phyloP scores from a whole-genome alignment of 2,113 vertebrate species.

The Periophthalmodon schlosseri region DNA sequence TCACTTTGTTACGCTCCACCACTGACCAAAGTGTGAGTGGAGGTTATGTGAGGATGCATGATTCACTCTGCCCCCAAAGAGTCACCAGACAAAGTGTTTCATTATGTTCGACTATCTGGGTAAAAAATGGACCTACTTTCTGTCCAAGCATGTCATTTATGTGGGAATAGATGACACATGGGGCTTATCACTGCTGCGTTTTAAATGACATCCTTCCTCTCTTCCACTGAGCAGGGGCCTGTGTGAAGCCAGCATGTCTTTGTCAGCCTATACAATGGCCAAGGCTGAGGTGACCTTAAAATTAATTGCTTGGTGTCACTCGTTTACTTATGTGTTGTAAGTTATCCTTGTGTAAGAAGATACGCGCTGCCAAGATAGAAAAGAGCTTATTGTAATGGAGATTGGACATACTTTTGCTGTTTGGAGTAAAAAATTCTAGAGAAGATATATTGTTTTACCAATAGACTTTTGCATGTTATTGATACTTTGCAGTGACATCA shows the following conservation, averaged over 20 bases:
- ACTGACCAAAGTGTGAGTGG: too few relatives aligned
- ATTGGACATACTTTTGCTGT: neutral
- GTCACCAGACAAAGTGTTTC: neutral
- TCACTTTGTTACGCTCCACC: too few relatives aligned
- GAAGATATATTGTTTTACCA: neutral
- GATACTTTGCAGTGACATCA: too few relatives aligned
- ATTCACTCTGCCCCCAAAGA: too few relatives aligned
- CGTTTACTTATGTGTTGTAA: neutral
- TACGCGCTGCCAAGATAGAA: neutral
- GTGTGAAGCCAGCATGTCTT: slow-evolving; percentile 18
- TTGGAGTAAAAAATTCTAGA: neutral
- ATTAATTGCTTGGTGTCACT: slow-evolving; percentile 30
- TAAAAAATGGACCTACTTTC: neutral
- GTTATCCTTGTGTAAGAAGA: neutral
- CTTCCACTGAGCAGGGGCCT: neutral
- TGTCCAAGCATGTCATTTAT: slow-evolving; percentile 9
- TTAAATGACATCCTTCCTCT: neutral
- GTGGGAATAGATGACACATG: slow-evolving; percentile 16
- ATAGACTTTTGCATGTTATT: too few relatives aligned
- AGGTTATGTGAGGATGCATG: too few relatives aligned
- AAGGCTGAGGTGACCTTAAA: slow-evolving; percentile 10
- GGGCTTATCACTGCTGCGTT: slow-evolving; percentile 21
- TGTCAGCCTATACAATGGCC: slow-evolving; percentile 14
- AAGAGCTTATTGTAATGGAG: neutral
- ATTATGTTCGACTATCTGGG: neutral